A percentile compares a stretch with the other conserved stretches of the same genome.
These are phyloP conservation scores for Tupaia chinensis DNA, from an alignment of 2,113 vertebrate genomes.

Conservation along the genomic window DNA sequence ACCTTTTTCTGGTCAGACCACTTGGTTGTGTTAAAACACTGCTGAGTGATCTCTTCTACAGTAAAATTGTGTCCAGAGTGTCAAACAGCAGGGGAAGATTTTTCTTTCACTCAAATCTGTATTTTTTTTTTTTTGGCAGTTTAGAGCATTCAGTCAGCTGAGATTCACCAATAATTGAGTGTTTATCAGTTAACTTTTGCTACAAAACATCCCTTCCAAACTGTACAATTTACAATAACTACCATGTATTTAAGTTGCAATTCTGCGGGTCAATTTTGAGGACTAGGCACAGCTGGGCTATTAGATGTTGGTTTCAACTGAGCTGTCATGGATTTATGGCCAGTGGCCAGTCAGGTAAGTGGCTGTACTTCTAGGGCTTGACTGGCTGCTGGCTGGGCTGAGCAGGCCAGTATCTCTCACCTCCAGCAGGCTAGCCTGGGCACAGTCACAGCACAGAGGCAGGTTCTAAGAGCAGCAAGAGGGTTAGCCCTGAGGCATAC, in stretches of 20 bases:
- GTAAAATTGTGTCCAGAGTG: background rate
- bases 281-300: background rate
- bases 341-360: too few relatives aligned
- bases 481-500: accelerated
- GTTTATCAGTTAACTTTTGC: background rate
- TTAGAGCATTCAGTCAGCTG: background rate
- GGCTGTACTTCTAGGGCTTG: background rate
- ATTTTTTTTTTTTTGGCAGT: background rate
- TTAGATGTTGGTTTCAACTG: background rate
- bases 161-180: too few relatives aligned
- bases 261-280: background rate
- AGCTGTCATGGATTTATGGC: too few relatives aligned
- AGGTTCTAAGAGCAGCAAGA: background rate
- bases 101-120: background rate
- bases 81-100: background rate
- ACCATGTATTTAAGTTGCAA: background rate
- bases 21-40: background rate
- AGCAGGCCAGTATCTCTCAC: accelerated
- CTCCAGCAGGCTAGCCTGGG: background rate
- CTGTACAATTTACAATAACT: background rate
- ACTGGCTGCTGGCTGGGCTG: background rate
- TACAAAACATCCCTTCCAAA: background rate
- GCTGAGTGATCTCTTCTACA: background rate
- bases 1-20: background rate
- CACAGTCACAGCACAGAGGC: background rate